Conservation (phyloP, 1,140 invertebrate genomes). For the Penaeus vannamei region DNA sequence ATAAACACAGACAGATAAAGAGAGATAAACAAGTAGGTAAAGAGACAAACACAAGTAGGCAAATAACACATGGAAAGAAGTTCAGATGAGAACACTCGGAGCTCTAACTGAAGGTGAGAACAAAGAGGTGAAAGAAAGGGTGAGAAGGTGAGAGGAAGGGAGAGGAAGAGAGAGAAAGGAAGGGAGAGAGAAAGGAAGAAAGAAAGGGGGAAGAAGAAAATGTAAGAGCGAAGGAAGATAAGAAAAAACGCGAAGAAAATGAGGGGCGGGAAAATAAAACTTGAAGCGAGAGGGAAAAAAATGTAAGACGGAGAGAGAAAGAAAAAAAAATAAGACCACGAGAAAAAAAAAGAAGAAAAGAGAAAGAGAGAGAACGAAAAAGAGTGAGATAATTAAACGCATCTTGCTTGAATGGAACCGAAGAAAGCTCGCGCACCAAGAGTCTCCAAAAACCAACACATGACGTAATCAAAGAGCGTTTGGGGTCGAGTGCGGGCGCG, state of each 20-base stretch:
- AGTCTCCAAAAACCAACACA: no score
- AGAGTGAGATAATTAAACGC: conserved; percentile 3
- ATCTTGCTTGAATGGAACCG: no score
- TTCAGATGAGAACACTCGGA: not conserved
- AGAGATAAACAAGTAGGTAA: not conserved
- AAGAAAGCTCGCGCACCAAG: no score
- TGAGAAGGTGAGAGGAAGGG: no score
- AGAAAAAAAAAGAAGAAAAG: not conserved
- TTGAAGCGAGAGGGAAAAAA: no score
- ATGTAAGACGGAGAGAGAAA: not conserved
- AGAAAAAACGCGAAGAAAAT: not conserved
- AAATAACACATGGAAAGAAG: conserved; percentile 7
- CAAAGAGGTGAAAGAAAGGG: no score
- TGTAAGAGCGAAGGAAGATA: not conserved
- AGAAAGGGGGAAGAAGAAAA: not conserved
- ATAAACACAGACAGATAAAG: no score
- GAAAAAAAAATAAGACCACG: not conserved
- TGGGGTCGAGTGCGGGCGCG: no score
- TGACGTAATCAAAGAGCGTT: no score
- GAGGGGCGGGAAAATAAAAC: no score
- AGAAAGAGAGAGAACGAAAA: conserved; percentile 1
- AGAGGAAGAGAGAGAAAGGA: no score
- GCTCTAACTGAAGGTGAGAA: no score
- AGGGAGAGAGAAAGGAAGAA: not conserved
- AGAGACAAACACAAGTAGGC: conserved; percentile 26